Percentiles rank a stretch among this genome's conserved stretches.
Evolutionary conservation across 2,888 invertebrate genomes (phyloP).

Genomic region (Caenorhabditis sinica): DNA sequence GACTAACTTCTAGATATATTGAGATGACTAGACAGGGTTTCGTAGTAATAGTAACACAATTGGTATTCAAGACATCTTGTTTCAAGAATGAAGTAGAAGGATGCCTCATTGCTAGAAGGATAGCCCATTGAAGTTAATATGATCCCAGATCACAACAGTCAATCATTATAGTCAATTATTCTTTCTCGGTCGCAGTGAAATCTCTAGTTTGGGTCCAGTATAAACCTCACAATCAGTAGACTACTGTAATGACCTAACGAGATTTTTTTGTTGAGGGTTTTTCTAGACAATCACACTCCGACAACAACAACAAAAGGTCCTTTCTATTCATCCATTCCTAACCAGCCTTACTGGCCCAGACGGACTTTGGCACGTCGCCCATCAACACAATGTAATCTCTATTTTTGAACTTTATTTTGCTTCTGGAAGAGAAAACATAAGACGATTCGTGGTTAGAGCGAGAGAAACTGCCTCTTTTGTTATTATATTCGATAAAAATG

Average conservation of each 20-base stretch:
- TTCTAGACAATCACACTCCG: background rate
- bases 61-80: background rate
- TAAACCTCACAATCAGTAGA: no score
- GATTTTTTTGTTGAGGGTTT: background rate
- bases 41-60: background rate
- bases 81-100: background rate
- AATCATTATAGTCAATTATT: no score
- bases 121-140: no score
- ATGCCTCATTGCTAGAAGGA: no score
- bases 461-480: constrained; percentile 2
- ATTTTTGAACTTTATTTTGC: background rate
- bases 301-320: background rate
- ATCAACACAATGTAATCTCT: constrained; percentile 1
- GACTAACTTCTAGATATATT: background rate
- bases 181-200: no score
- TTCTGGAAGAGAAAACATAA: background rate
- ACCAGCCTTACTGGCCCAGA: background rate
- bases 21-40: background rate
- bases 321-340: background rate
- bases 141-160: no score
- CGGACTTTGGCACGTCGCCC: background rate
- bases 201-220: no score
- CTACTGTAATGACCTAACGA: background rate
- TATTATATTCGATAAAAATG: background rate
- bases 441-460: background rate